A percentile compares a stretch with the other conserved stretches of the same genome.
Conservation (phyloP, 2,113 vertebrate species). For the Phalacrocorax aristotelis region DNA sequence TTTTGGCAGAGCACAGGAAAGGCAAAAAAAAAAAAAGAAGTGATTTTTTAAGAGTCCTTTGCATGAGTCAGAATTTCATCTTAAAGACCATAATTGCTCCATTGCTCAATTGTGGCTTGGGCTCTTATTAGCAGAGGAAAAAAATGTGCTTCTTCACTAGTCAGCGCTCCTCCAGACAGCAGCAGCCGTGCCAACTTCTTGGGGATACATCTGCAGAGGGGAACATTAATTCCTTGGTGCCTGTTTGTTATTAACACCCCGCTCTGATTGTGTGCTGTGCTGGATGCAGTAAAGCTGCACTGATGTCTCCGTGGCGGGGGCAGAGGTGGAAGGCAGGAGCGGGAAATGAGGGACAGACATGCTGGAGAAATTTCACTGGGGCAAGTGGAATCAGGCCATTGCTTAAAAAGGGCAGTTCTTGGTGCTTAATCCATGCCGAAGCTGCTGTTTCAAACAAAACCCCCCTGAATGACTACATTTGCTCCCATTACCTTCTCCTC, state of each 20-base stretch:
- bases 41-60: background rate
- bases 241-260: conserved; percentile 24
- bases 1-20: background rate
- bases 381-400: background rate
- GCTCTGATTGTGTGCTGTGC: background rate
- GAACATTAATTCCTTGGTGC: background rate
- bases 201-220: background rate
- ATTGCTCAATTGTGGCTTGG: background rate
- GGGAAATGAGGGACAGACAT: background rate
- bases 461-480: background rate
- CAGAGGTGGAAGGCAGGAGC: background rate
- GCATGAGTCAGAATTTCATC: conserved; percentile 17
- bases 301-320: background rate
- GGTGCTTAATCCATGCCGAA: background rate
- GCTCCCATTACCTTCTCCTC: rapidly evolving
- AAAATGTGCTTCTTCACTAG: conserved; percentile 3
- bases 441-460: background rate
- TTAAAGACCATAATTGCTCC: background rate
- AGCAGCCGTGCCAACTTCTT: background rate
- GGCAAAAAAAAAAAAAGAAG: background rate
- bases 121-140: background rate
- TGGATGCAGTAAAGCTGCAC: background rate
- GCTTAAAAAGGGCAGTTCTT: background rate
- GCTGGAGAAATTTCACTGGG: background rate
- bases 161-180: background rate